These are phyloP conservation scores for Alethe diademata DNA, from an alignment of 2,113 vertebrate species.

Conservation along the genomic window DNA sequence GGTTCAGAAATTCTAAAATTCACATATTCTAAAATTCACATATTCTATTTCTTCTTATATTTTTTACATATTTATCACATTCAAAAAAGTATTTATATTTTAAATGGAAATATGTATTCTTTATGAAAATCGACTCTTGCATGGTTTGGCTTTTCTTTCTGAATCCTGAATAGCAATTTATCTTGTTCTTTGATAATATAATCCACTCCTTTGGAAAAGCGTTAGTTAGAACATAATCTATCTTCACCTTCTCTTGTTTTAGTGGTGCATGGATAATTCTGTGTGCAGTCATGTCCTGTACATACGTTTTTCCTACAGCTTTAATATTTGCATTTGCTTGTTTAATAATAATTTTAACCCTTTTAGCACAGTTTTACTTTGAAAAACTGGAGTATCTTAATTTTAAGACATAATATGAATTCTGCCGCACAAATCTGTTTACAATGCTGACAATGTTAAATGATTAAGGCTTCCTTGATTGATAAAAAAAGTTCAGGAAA, in stretches of 20 bases:
- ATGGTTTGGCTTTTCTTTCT: not conserved
- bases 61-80: not conserved
- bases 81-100: not conserved
- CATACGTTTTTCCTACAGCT: not conserved
- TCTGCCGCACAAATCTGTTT: not conserved
- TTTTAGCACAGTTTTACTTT: not conserved
- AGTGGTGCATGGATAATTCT: not conserved
- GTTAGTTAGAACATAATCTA: not conserved
- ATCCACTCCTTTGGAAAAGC: not conserved
- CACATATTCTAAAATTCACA: not conserved
- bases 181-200: not conserved
- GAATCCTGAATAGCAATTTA: not conserved
- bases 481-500: not conserved
- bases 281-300: not conserved
- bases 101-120: not conserved
- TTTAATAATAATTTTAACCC: not conserved
- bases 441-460: accelerated
- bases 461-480: not conserved
- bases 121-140: not conserved
- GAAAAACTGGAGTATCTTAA: not conserved
- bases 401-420: not conserved
- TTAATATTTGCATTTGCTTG: not conserved
- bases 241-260: not conserved
- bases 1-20: not conserved
- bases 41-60: not conserved